phyloP scores from a whole-genome alignment of 2,113 vertebrate species.

The Podarcis raffonei region DNA sequence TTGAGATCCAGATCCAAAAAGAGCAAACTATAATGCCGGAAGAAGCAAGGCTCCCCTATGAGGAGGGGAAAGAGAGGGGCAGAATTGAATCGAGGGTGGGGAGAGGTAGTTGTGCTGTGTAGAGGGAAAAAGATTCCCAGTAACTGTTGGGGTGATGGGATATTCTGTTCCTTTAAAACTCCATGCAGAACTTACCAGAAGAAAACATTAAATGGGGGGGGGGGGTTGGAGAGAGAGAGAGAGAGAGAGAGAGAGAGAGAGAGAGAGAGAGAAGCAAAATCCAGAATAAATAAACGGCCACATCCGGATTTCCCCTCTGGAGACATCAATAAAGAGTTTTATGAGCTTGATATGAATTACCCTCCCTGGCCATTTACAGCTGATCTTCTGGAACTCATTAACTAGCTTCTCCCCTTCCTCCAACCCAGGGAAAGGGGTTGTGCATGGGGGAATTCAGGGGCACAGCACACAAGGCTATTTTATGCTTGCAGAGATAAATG shows the following conservation, averaged over 20 bases:
- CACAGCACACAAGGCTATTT: slow-evolving; percentile 17
- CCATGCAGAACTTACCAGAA: slow-evolving; percentile 48
- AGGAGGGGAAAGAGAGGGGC: not conserved
- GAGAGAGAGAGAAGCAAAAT: slow-evolving; percentile 56
- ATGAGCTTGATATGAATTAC: slow-evolving; percentile 73
- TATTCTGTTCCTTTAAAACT: slow-evolving; percentile 73
- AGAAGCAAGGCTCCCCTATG: not conserved
- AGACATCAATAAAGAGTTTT: slow-evolving; percentile 74
- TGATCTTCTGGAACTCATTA: slow-evolving; percentile 79
- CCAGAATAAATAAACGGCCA: slow-evolving; percentile 76
- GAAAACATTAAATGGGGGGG: slow-evolving; percentile 51
- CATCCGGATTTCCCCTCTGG: slow-evolving; percentile 78
- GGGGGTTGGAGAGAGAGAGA: slow-evolving; percentile 23
- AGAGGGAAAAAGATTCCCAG: not conserved
- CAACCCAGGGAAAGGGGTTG: fast-evolving
- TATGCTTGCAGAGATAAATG: slow-evolving; percentile 25
- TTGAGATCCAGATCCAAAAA: not conserved
- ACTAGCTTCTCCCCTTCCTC: slow-evolving; percentile 40
- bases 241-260: slow-evolving; percentile 16
- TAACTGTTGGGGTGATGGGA: not conserved
- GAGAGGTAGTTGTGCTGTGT: not conserved
- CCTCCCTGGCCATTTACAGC: slow-evolving; percentile 63
- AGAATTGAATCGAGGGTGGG: not conserved
- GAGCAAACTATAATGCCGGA: not conserved
- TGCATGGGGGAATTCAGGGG: not conserved